Evolutionary conservation across 2,113 vertebrate species (phyloP), one percentile per base, ranked within the genome.

Genomic region (Semicossyphus pulcher): DNA sequence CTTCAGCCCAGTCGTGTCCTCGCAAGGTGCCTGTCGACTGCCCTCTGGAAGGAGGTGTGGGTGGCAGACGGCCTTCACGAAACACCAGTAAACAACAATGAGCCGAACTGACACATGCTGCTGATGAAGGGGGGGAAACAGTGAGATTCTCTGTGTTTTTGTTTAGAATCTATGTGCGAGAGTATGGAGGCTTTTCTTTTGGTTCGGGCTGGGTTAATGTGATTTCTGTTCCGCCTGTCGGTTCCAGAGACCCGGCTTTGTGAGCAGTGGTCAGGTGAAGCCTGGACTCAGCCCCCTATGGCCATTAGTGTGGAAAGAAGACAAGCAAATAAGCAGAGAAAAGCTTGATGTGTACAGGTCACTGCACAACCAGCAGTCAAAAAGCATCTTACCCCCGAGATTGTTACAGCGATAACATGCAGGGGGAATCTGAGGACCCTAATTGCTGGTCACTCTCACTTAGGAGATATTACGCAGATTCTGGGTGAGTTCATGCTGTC

Each of bases 261-360:
- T 91, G 92, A 94, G 92, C 79, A 39, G 86, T 88, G 92, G 92
- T 92, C 93, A 93, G 92, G 93, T 94, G 90, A 91, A 92, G 87
- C 92, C 78, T 68, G 83, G 89, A 90, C 89, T 86, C 90, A 85
- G 85, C 81, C 89, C 90, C 91, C 92, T 88, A 80, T 90, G 89
- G 93, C 92, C 92, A 93, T 94, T 93, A 94, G 91, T 86, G 91
- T 90, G 91, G 91, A 93, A 92, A 92, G 91, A 88, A 93, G 91
- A 94, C 92, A 92, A 91, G 80, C 86, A 87, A 89, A 92, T 93
- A 91, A 93, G 91, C 87, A 90, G 76, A 83, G 88, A 84, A 88
- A 87, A 90, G 86, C 90, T 89, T 93, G 92, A 93, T 88, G 88
- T 90, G 85, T 72, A 93, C 91, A 93, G 93, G 91, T 94, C 93